Evolutionary conservation across 2,797 vertebrate genomes (phyloP), one percentile per base, ranked within the genome.

Genomic region (Sternarchorhynchus goeldii): DNA sequence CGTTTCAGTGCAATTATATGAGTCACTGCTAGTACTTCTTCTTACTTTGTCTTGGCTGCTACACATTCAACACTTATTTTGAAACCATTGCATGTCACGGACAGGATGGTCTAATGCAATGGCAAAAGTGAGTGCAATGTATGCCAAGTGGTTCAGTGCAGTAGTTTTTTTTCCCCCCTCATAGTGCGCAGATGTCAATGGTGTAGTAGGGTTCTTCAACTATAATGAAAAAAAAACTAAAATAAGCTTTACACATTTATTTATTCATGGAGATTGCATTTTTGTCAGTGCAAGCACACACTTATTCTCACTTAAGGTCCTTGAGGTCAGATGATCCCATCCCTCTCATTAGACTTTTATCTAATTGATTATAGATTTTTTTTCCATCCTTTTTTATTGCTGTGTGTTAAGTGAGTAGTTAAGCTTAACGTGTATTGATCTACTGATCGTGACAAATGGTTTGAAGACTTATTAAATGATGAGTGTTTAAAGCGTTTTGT

Each of bases 281-380:
- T 73, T 25, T 36, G 55, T 14, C 2, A 58, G 16, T 36, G 6
- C 36, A 32, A 31, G 16, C 21, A 73, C 20, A 29, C 2, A 39
- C 14, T 20, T 2, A 70, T 8, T 10, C 10, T 60, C 34, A 10
- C 5, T n/a, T 1, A 41, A 59, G 56, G 18, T 3, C 56, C 57
- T 69, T 0, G 8, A 34, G 45, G 7, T 63, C 72, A 62, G 16
- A 25, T 2, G 14, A 45, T 0, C 20, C 25, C 36, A 63, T 60
- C 41, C 0, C 16, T 63, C 39, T 50, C 58, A 20, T 71, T 57
- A 16, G 21, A 17, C 58, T 63, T 50, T 74, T 50, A 63, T 53
- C 59, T 63, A 41, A 74, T 32, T 62, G 72, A 7, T 50, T 62
- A 62, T 62, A 45, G 58, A 62, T 63, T 74, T 50, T 25, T 60